Percentiles rank a stretch among this genome's conserved stretches.
Evolutionary conservation across 2,113 vertebrate genomes (phyloP).

Genomic region (Stictonetta naevosa): DNA sequence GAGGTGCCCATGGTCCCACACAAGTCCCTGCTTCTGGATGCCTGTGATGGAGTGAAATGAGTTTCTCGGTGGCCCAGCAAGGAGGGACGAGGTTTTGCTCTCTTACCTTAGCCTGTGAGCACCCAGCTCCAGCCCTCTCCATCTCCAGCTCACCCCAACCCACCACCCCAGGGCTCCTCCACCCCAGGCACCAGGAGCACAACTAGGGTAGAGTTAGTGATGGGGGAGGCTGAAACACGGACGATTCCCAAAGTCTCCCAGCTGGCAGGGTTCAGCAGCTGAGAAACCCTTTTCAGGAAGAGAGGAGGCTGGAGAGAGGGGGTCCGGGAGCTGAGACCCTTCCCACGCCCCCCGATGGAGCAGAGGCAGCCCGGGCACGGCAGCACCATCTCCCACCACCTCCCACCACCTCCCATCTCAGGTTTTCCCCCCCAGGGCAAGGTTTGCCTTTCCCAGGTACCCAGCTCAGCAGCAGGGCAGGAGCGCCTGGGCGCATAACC

Average conservation of each 20-base stretch:
- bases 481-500: conserved; percentile 55
- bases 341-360: background rate
- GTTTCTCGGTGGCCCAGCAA: background rate
- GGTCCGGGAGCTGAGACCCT: background rate
- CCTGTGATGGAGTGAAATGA: background rate
- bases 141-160: background rate
- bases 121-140: background rate
- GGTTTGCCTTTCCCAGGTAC: conserved; percentile 2
- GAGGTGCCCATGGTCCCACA: rapidly evolving
- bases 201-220: background rate
- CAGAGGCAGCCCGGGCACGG: rapidly evolving
- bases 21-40: rapidly evolving
- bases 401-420: background rate
- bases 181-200: background rate
- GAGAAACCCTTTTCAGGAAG: conserved; percentile 41
- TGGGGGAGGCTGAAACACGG: background rate
- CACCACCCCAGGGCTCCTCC: rapidly evolving
- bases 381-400: background rate
- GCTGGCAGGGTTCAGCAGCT: background rate
- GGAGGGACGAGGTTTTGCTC: background rate
- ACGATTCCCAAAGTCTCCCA: background rate
- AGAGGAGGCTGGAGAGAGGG: background rate
- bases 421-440: background rate
- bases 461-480: background rate
- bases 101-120: conserved; percentile 44